Conservation (phyloP, 1,140 invertebrate species). For the Calephelis nemesis region DNA sequence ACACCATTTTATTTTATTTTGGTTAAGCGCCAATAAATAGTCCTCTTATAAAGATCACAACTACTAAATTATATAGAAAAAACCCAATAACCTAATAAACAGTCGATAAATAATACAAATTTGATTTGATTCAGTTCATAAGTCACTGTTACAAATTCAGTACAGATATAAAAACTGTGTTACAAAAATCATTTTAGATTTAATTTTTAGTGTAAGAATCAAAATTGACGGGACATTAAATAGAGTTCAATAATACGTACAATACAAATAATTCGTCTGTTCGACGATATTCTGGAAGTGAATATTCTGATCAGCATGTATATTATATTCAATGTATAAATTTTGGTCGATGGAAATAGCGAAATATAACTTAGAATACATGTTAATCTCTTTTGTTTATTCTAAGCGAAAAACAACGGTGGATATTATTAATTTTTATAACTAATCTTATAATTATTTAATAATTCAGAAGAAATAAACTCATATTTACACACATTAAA, state of each 20-base stretch:
- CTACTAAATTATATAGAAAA: too few relatives aligned
- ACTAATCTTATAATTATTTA: constrained; percentile 8
- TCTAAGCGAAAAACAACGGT: constrained; percentile 6
- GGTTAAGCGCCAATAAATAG: too few relatives aligned
- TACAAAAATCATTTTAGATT: too few relatives aligned
- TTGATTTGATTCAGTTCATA: too few relatives aligned
- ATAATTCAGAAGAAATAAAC: neutral
- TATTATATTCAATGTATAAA: neutral
- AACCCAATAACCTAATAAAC: too few relatives aligned
- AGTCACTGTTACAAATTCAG: too few relatives aligned
- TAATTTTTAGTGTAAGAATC: too few relatives aligned
- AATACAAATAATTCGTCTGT: neutral
- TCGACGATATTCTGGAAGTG: neutral
- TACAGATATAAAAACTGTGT: too few relatives aligned
- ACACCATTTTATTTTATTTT: too few relatives aligned
- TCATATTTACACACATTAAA: neutral
- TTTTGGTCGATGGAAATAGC: neutral
- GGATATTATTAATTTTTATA: constrained; percentile 10
- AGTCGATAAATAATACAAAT: too few relatives aligned
- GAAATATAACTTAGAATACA: neutral
- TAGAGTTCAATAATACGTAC: neutral
- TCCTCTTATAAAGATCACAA: too few relatives aligned
- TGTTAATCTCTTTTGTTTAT: constrained; percentile 8
- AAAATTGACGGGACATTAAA: neutral
- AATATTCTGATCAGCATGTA: neutral